A percentile compares a stretch with the other conserved stretches of the same genome.
Conservation (phyloP, 1,140 invertebrate genomes). For the Eumaeus atala region DNA sequence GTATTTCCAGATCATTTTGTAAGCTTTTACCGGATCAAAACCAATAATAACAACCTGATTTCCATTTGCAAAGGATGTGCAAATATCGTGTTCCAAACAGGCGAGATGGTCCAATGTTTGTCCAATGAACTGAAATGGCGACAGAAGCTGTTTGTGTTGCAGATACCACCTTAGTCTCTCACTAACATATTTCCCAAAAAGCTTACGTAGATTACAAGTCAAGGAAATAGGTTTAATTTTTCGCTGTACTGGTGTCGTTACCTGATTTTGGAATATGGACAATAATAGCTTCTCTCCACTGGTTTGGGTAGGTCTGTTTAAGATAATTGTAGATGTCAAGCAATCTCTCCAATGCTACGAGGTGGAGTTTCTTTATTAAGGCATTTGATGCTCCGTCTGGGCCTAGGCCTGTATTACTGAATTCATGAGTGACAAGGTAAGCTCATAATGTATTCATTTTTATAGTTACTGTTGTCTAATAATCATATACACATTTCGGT, state of each 20-base stretch:
- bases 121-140: not conserved
- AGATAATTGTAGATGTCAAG: not conserved
- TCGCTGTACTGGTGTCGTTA: not conserved
- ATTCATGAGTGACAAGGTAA: not conserved
- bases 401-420: not conserved
- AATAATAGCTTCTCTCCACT: slow-evolving; percentile 1
- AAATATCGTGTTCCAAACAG: slow-evolving; percentile 24
- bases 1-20: slow-evolving; percentile 30
- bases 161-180: slow-evolving; percentile 1
- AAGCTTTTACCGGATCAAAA: slow-evolving; percentile 28
- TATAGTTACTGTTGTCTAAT: not conserved
- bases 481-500: too few relatives aligned
- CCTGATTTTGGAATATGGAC: not conserved
- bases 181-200: not conserved
- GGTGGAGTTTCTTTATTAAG: not conserved
- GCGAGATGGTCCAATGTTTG: slow-evolving; percentile 12
- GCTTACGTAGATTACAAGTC: not conserved
- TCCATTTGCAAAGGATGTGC: slow-evolving; percentile 22
- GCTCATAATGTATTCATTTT: not conserved
- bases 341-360: not conserved
- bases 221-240: not conserved
- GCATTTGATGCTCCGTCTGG: not conserved
- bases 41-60: slow-evolving; percentile 20
- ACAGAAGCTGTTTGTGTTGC: not conserved
- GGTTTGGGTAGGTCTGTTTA: not conserved